A percentile compares a stretch with the other conserved stretches of the same genome.
These are phyloP conservation scores for Geophilus truncorum DNA, from an alignment of 2,888 invertebrate species.

Conservation along the genomic window DNA sequence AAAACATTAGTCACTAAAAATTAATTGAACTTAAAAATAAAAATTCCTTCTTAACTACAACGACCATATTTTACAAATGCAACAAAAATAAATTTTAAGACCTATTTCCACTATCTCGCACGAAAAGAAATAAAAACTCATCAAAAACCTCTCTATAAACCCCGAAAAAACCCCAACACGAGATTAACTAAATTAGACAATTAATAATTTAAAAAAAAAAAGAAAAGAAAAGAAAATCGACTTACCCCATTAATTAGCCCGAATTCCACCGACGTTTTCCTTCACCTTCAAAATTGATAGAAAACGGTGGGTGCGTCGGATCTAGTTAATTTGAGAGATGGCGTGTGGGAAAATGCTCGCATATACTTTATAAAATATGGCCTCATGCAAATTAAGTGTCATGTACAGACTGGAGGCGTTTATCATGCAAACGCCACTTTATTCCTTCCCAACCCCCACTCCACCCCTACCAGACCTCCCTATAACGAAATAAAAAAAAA, in stretches of 20 bases:
- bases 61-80: too few relatives aligned
- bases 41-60: too few relatives aligned
- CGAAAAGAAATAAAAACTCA: neutral
- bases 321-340: neutral
- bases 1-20: too few relatives aligned
- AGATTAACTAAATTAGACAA: neutral
- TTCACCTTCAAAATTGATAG: neutral
- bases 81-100: too few relatives aligned
- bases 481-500: neutral
- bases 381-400: constrained; percentile 8
- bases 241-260: neutral
- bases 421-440: neutral
- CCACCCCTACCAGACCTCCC: neutral
- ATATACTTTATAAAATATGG: neutral
- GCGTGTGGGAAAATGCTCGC: neutral
- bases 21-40: too few relatives aligned
- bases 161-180: too few relatives aligned
- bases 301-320: neutral
- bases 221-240: neutral
- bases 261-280: neutral
- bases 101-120: too few relatives aligned
- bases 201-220: too few relatives aligned
- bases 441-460: neutral
- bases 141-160: too few relatives aligned
- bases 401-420: neutral